Base-by-base conservation (phyloP, 2,888 invertebrate species). In the Yponomeuta plumbellus region DNA sequence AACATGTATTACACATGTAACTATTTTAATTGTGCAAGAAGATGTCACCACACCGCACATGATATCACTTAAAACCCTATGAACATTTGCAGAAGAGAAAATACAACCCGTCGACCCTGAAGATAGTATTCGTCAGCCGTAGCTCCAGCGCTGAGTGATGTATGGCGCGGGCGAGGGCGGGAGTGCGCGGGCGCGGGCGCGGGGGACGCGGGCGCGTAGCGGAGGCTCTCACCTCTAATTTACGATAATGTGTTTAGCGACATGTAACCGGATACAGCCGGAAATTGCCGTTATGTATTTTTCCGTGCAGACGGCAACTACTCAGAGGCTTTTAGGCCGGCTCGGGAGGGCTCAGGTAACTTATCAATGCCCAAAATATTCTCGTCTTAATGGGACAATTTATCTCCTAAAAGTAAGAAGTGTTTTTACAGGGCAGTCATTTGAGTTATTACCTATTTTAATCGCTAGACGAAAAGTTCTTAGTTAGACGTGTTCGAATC, bases 241-340 rank as follows among this genome's bases (percentile, higher is more conserved):
- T 52, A 52, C 44, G 44, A 52, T 52, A 52, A 52, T 52, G 44
- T 52, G 44, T 52, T 52, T 52, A 52, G 44, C 44, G 44, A 52
- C 44, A 52, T 52, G 44, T 52, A 52, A 52, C 44, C 17, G 17
- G 44, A 52, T 52, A 13, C 44, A 17, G 44, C 34, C 44, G 13
- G 44, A 52, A 52, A 52, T 52, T 52, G 44, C 44, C 4, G 4
- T 13, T 13, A 52, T 52, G 44, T 52, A 52, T 52, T 52, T 52
- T 52, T 52, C 44, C 4, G 44, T 52, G 17, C 44, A 52, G 44
- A 52, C 44, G 13, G 13, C 8, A 52, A 13, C 13, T 52, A 52
- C 44, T 52, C 17, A 17, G 17, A 52, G 17, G 44, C 44, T 52
- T 52, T 52, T 52, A 52, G 44, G 44, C 44, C 17, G 44, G 44